Conservation (phyloP, 2,113 vertebrate genomes). For the Gymnarchus niloticus region DNA sequence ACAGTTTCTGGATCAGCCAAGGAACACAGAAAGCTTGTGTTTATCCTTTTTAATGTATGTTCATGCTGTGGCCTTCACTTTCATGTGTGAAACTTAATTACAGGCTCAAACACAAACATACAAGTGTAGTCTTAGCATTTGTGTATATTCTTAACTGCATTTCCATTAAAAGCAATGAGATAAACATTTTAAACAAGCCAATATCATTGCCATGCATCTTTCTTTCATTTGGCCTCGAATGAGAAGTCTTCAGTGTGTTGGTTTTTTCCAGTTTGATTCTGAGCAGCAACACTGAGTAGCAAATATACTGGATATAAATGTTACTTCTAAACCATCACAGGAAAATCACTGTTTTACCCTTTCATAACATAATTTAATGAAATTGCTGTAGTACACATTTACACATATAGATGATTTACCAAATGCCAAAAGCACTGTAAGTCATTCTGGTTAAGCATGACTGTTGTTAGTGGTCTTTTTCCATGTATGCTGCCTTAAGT, state of each 20-base stretch:
- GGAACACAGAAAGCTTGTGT: not conserved
- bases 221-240: not conserved
- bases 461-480: not conserved
- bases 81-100: not conserved
- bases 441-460: not conserved
- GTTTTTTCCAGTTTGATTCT: not conserved
- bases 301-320: not conserved
- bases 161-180: not conserved
- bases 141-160: not conserved
- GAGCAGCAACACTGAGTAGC: not conserved
- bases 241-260: not conserved
- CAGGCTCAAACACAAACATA: not conserved
- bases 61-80: not conserved
- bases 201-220: no score
- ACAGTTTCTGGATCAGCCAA: not conserved
- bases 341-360: not conserved
- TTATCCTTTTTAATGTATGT: not conserved
- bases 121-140: not conserved
- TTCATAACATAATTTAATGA: not conserved
- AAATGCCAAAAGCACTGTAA: not conserved
- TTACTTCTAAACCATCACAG: not conserved
- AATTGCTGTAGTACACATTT: not conserved
- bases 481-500: not conserved
- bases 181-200: not conserved
- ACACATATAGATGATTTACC: not conserved